Conservation (phyloP, 2,797 vertebrate genomes). For the Tapera naevia region DNA sequence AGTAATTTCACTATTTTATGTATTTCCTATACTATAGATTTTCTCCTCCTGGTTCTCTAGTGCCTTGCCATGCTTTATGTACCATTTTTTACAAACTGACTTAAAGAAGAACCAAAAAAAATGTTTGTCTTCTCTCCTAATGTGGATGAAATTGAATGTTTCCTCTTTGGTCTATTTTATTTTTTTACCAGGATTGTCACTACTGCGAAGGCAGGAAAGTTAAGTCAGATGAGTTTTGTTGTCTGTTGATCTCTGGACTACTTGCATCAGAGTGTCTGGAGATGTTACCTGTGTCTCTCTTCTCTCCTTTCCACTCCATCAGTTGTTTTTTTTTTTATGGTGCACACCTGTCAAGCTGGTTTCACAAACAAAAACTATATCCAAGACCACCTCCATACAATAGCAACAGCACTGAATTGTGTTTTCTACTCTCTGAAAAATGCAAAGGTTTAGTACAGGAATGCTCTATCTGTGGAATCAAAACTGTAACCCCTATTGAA, state of each 20-base stretch:
- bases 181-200: not conserved
- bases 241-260: not conserved
- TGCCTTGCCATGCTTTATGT: not conserved
- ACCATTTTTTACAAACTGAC: not conserved
- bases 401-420: not conserved
- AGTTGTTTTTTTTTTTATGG: not conserved
- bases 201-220: not conserved
- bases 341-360: not conserved
- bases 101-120: not conserved
- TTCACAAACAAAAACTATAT: not conserved
- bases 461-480: not conserved
- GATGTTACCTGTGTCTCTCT: not conserved
- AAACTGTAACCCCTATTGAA: not conserved
- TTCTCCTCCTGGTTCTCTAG: not conserved
- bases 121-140: not conserved
- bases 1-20: not conserved
- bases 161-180: not conserved
- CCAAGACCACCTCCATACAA: not conserved
- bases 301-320: not conserved
- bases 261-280: not conserved
- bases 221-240: not conserved
- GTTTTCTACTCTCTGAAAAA: not conserved
- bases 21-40: not conserved
- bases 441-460: accelerated
- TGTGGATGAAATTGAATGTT: not conserved